Percentiles rank a stretch among this genome's conserved stretches.
Evolutionary conservation across 2,888 invertebrate species (phyloP).

Genomic region (Chirona hameri): DNA sequence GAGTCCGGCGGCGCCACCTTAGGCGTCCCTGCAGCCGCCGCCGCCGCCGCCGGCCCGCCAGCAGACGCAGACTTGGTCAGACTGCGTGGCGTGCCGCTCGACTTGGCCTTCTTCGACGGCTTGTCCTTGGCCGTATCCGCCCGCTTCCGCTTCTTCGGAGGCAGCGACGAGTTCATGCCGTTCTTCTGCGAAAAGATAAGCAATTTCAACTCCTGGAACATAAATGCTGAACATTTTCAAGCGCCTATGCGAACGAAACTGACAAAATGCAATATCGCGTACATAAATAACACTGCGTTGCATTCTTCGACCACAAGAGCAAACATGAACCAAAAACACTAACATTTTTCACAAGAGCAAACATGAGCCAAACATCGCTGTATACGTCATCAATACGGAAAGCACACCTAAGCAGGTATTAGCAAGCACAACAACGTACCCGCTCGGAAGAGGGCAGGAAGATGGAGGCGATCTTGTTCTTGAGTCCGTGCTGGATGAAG

Average conservation of each 20-base stretch:
- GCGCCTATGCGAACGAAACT: too few species aligned
- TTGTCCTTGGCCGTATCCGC: not conserved
- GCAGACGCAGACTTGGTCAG: not conserved
- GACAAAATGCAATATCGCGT: too few species aligned
- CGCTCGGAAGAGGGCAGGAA: constrained; percentile 31
- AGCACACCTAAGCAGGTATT: too few species aligned
- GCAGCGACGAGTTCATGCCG: not conserved
- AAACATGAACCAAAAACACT: too few species aligned
- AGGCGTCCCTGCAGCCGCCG: not conserved
- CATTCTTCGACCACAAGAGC: too few species aligned
- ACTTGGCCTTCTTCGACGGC: not conserved
- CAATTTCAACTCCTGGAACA: too few species aligned
- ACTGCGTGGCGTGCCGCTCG: not conserved
- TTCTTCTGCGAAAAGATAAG: not conserved
- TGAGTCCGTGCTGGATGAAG: constrained; percentile 45
- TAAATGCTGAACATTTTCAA: too few species aligned
- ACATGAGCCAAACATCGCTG: too few species aligned
- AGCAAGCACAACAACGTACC: not conserved
- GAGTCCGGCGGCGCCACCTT: not conserved
- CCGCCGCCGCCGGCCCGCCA: not conserved
- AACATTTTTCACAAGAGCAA: too few species aligned
- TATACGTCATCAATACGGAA: too few species aligned
- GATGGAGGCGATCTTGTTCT: constrained; percentile 45
- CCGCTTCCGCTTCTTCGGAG: not conserved
- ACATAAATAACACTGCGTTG: too few species aligned